These are phyloP conservation scores for Brienomyrus longianalis DNA, from an alignment of 2,113 vertebrate species.

Conservation along the genomic window DNA sequence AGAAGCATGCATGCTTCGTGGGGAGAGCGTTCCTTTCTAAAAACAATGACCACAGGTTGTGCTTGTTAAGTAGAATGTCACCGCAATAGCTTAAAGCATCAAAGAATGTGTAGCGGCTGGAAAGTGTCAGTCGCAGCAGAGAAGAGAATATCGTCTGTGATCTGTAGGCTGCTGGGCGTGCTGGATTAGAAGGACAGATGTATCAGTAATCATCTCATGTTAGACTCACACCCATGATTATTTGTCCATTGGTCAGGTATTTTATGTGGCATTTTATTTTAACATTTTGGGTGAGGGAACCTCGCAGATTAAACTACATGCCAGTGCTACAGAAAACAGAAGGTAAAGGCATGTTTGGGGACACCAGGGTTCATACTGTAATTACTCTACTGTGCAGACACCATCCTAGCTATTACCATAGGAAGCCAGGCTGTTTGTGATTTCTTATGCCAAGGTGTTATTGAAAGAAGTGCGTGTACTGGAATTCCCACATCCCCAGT, in stretches of 20 bases:
- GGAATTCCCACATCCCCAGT: slow-evolving; percentile 32
- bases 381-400: background rate
- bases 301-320: background rate
- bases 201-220: background rate
- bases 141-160: background rate
- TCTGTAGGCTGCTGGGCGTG: background rate
- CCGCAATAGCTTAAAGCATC: background rate
- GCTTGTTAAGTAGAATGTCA: background rate
- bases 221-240: background rate
- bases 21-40: background rate
- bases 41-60: background rate
- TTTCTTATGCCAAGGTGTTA: slow-evolving; percentile 44
- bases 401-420: slow-evolving; percentile 6
- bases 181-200: background rate
- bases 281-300: background rate
- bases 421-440: slow-evolving; percentile 11
- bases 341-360: background rate
- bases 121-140: background rate
- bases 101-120: background rate
- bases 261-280: background rate
- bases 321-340: background rate
- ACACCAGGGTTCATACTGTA: background rate
- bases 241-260: background rate
- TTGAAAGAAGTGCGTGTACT: slow-evolving; percentile 39
- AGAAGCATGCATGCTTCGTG: background rate